Conservation (phyloP, 2,797 vertebrate species). For the Sciaenops ocellatus region DNA sequence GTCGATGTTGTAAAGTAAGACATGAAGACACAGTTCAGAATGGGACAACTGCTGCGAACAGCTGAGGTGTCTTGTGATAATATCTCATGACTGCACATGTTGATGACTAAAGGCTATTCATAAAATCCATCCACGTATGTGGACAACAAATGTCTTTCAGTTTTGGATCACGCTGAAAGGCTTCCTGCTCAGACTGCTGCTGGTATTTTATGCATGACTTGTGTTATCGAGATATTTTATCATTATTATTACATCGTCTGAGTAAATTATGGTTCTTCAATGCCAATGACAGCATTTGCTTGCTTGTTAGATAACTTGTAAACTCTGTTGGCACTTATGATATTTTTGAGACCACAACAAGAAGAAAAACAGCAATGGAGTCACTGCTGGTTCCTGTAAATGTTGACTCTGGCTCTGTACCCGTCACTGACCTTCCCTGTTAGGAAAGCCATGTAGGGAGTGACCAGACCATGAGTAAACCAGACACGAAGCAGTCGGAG, state of each 20-base stretch:
- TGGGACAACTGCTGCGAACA: conserved; percentile 2
- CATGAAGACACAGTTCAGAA: not conserved
- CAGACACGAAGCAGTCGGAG: conserved; percentile 8
- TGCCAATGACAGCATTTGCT: not conserved
- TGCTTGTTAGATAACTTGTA: not conserved
- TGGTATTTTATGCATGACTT: not conserved
- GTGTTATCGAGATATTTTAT: not conserved
- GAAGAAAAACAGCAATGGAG: conserved; percentile 27
- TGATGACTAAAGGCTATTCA: conserved; percentile 8
- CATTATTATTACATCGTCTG: not conserved
- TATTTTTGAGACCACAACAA: conserved; percentile 13
- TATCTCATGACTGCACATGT: conserved; percentile 16
- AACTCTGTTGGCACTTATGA: conserved; percentile 5
- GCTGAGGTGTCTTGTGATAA: not conserved
- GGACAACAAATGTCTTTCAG: conserved; percentile 1
- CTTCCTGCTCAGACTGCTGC: not conserved
- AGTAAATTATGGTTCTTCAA: not conserved
- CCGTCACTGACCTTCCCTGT: conserved; percentile 33
- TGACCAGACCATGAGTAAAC: conserved; percentile 27
- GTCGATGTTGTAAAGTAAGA: not conserved
- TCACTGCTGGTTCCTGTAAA: conserved; percentile 39
- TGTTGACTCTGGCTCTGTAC: conserved; percentile 69
- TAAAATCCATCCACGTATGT: not conserved
- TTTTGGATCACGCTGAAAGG: not conserved
- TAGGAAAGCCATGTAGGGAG: conserved; percentile 63